Conservation (phyloP, 2,797 vertebrate genomes). For the Lepidocolaptes lacrymiger region DNA sequence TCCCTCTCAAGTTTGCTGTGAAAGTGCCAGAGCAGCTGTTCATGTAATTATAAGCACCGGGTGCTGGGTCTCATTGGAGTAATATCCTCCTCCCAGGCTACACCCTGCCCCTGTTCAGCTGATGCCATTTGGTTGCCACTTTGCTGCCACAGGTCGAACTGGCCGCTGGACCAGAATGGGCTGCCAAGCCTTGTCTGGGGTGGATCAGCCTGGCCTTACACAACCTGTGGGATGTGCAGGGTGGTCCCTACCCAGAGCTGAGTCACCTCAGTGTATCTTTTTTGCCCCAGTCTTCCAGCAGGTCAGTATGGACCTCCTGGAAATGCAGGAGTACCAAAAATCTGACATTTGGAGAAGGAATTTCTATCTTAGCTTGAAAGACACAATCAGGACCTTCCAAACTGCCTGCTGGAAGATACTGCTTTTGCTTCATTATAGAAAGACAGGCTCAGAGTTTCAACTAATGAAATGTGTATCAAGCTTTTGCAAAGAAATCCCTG, state of each 20-base stretch:
- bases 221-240: neutral
- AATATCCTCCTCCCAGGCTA: neutral
- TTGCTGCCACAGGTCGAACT: rapidly evolving
- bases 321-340: neutral
- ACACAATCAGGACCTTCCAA: neutral
- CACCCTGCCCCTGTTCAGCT: neutral
- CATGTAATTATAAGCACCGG: rapidly evolving
- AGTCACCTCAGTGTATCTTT: rapidly evolving
- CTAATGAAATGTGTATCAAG: neutral
- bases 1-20: neutral
- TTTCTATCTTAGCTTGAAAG: neutral
- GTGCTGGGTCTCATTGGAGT: rapidly evolving
- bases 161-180: neutral
- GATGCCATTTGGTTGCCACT: neutral
- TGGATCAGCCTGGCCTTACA: rapidly evolving
- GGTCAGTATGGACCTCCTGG: neutral
- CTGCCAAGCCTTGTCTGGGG: neutral
- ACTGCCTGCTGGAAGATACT: neutral
- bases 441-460: neutral
- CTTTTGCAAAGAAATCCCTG: neutral
- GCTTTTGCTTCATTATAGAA: neutral
- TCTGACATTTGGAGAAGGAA: neutral
- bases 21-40: neutral
- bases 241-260: neutral
- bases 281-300: neutral